phyloP scores from a whole-genome alignment of 2,888 invertebrate species.

The Dynastes hyllus region DNA sequence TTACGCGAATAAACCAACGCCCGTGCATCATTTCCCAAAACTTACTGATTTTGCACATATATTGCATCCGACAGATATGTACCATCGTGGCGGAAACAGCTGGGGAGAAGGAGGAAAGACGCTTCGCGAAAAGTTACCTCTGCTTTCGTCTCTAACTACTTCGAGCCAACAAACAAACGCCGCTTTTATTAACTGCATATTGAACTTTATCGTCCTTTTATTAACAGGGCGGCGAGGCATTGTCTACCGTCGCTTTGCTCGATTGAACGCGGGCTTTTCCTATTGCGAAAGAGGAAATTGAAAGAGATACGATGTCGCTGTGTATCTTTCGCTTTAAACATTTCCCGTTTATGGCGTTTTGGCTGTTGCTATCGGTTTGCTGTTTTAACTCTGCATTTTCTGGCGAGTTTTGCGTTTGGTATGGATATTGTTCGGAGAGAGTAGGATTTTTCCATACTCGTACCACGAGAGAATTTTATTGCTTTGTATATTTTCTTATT shows the following conservation, averaged over 20 bases:
- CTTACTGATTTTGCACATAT: no score
- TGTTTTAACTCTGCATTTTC: not conserved
- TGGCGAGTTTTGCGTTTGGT: not conserved
- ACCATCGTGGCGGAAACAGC: no score
- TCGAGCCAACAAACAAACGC: not conserved
- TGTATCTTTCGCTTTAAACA: constrained; percentile 16
- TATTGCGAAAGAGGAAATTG: not conserved
- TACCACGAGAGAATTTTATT: not conserved
- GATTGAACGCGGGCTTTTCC: not conserved
- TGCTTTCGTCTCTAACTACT: not conserved
- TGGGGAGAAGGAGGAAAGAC: not conserved
- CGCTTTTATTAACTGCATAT: constrained; percentile 37
- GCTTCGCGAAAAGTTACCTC: constrained; percentile 12
- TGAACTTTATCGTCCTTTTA: constrained; percentile 40
- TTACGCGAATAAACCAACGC: no score
- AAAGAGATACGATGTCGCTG: constrained; percentile 9
- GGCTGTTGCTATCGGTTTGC: not conserved
- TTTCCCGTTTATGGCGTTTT: not conserved
- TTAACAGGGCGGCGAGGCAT: constrained; percentile 4
- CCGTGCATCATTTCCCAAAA: no score
- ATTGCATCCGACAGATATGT: no score
- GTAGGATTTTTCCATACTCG: not conserved
- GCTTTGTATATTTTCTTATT: not conserved
- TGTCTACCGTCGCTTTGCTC: not conserved
- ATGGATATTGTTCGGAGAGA: not conserved